Base-by-base conservation (phyloP, 2,888 invertebrate species). In the Scaeva pyrastri region DNA sequence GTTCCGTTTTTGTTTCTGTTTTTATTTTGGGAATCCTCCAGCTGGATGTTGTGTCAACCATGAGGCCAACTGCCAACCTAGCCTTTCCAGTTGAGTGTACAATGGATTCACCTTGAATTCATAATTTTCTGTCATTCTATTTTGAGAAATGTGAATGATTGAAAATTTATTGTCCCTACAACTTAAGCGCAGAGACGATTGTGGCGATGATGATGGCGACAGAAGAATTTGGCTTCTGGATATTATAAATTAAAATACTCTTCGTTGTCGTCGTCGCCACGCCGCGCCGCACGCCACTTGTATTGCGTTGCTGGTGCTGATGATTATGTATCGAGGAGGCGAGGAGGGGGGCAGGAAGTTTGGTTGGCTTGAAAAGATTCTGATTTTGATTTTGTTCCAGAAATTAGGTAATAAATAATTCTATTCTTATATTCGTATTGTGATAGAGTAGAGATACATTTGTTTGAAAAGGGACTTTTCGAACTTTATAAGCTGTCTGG, bases 91-190 rank as follows among this genome's bases (percentile, higher is more conserved):
- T 74, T 71, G 83, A 64, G 50, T 85, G 70, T 85, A 52, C 77
- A 85, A 85, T 73, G 80, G 80, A 16, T 70, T 85, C 70, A 85
- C 85, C 85, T 85, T 85, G 85, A 62, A 80, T 72, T 72, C 60
- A 73, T 60, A 75, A 75, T 75, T 36, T 64, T 64, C 70, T 45
- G 55, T 72, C 26, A 31, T 55, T 75, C 84, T 80, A 85, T 85
- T 85, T 85, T 6, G 26, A 45, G 31, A 56, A 60, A 75, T 73
- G 43, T 16, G 72, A 70, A 73, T 73, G 62, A 70, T 64, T 74
- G 71, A 8, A 80, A 77, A 85, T 85, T 80, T 80, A 80, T 68
- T 73, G 73, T 74, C 68, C 36, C 72, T 31, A 78, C 70, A 78
- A 74, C 71, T 78, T 78, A 74, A 78, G 74, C 68, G 58, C 73